Conservation (phyloP, 2,797 vertebrate genomes). For the Orientallactaga sibirica region DNA sequence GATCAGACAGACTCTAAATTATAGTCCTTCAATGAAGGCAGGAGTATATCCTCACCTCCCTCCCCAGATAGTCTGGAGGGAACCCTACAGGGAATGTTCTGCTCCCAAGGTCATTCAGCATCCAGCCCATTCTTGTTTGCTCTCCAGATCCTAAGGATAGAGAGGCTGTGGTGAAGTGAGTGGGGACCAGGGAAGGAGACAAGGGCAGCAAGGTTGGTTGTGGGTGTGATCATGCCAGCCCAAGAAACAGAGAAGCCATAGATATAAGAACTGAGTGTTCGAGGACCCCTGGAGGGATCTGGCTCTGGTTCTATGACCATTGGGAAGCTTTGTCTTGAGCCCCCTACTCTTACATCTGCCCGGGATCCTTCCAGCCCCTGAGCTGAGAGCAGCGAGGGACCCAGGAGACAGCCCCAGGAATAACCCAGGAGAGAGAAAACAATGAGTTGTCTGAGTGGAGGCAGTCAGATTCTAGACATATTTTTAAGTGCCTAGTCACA, state of each 20-base stretch:
- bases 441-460: neutral
- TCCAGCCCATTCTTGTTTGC: neutral
- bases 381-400: neutral
- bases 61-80: neutral
- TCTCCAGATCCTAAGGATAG: neutral
- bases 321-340: neutral
- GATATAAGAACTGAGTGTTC: neutral
- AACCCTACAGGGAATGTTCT: neutral
- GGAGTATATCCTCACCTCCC: neutral
- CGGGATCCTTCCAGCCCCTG: neutral
- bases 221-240: neutral
- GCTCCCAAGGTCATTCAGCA: neutral
- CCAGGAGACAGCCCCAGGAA: rapidly evolving
- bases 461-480: neutral
- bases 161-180: neutral
- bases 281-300: neutral
- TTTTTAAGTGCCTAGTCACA: neutral
- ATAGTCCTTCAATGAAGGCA: neutral
- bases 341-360: neutral
- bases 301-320: neutral
- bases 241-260: neutral
- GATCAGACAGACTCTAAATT: neutral
- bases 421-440: neutral
- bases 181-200: neutral
- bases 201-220: neutral